Evolutionary conservation across 1,140 invertebrate species (phyloP), one percentile per base, ranked within the genome.

Genomic region (Dufourea novaeangliae): DNA sequence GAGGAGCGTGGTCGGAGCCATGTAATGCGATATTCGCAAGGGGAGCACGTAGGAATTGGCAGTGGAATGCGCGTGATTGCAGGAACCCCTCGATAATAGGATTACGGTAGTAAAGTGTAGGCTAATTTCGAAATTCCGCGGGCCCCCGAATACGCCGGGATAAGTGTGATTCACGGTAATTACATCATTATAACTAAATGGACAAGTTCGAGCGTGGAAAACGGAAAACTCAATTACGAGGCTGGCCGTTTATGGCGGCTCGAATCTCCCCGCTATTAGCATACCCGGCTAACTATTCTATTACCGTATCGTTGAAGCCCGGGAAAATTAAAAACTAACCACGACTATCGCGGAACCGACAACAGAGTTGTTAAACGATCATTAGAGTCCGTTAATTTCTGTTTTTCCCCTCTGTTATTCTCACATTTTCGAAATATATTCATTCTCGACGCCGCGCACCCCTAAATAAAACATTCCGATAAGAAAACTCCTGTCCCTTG

Each of bases 81-180:
- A 37, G 41, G 32, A 57, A 56, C 41, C 52, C 32, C 10, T 34
- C 39, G 79, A 68, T 77, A 83, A 71, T 71, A 61, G 79, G 71
- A 67, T 83, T 81, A 78, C 25, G 32, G n/a, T 12, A 29, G 39
- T 67, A 83, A 83, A 77, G 62, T 39, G 56, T 50, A 12, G 64
- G 67, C 63, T 83, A 70, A 81, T 83, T 69, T 74, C 46, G 74
- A 44, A 54, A 78, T 71, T 77, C 46, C 34, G 41, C 44, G 22
- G 7, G 22, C 8, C 37, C 4, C 17, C 27, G 5, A 27, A 20
- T 32, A 22, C 63, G 27, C 8, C n/a, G 17, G 3, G n/a, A 17
- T 75, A 59, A 68, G 29, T 66, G 64, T 59, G 39, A 75, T 67
- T 68, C 63, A 68, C 37, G 14, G 39, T 75, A 75, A 75, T 75